A percentile compares a stretch with the other conserved stretches of the same genome.
These are phyloP conservation scores for Oriolus oriolus DNA, from an alignment of 2,113 vertebrate species.

Conservation along the genomic window DNA sequence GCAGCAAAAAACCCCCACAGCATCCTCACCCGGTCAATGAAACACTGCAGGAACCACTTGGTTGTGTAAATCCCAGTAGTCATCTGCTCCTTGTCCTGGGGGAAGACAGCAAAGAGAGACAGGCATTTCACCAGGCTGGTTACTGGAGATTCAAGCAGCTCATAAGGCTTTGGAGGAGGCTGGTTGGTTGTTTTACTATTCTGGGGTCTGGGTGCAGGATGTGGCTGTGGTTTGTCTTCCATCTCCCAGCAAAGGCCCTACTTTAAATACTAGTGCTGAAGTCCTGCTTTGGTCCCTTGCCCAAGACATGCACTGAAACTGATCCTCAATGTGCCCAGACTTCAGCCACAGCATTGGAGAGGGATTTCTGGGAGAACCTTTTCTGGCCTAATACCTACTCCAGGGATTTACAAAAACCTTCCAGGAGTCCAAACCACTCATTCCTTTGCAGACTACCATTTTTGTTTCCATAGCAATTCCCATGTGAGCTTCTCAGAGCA, in stretches of 20 bases:
- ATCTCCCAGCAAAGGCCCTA: background rate
- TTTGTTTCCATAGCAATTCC: background rate
- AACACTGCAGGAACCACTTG: constrained; percentile 95
- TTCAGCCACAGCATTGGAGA: background rate
- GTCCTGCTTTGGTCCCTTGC: background rate
- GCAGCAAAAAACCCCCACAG: background rate
- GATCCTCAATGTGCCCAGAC: accelerated
- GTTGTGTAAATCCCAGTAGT: constrained; percentile 89
- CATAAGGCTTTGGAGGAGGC: background rate
- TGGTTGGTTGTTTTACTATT: background rate
- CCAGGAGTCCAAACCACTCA: background rate
- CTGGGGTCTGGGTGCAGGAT: background rate
- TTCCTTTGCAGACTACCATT: background rate
- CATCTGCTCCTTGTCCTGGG: constrained; percentile 93
- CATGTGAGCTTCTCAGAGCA: accelerated
- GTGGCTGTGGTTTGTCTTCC: background rate
- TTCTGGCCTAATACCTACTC: background rate
- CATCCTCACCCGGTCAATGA: constrained; percentile 86
- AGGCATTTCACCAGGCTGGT: background rate
- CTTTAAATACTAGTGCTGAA: background rate
- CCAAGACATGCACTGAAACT: background rate
- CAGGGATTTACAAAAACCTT: background rate
- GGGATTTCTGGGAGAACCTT: background rate
- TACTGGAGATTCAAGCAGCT: background rate
- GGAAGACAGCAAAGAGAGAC: background rate